phyloP scores from a whole-genome alignment of 2,113 vertebrate species.

The Pogonocichla stellata region DNA sequence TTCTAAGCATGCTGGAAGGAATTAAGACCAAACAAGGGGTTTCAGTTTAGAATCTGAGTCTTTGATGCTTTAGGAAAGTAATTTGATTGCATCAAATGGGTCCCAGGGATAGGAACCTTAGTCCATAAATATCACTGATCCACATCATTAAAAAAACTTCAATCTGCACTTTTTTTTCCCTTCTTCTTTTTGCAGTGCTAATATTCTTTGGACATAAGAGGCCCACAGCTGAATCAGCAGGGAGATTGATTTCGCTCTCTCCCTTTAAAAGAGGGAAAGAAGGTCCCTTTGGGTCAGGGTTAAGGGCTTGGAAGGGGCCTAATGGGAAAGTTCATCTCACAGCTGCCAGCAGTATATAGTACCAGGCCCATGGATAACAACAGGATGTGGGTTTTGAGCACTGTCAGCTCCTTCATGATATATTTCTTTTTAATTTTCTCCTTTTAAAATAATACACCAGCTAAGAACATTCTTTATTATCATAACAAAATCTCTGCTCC shows the following conservation, averaged over 20 bases:
- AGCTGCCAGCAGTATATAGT: constrained; percentile 48
- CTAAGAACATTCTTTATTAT: constrained; percentile 67
- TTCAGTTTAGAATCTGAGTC: constrained; percentile 35
- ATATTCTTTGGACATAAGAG: constrained; percentile 53
- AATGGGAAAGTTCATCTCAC: constrained; percentile 59
- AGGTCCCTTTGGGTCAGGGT: constrained; percentile 53
- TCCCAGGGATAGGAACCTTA: constrained; percentile 43
- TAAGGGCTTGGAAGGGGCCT: constrained; percentile 54
- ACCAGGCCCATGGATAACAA: constrained; percentile 66
- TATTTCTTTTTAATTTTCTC: constrained; percentile 71
- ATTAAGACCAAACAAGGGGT: constrained; percentile 41
- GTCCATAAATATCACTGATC: constrained; percentile 29
- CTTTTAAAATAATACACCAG: constrained; percentile 69
- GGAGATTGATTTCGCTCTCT: constrained; percentile 38
- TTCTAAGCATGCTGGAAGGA: constrained; percentile 51
- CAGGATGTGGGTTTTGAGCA: constrained; percentile 78
- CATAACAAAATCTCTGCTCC: constrained; percentile 67
- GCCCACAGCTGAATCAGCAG: constrained; percentile 29
- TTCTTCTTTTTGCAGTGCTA: constrained; percentile 47
- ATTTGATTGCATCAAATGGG: constrained; percentile 53
- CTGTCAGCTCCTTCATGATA: constrained; percentile 68
- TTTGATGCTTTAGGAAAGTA: constrained; percentile 39
- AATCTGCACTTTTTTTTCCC: neutral
- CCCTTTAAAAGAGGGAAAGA: constrained; percentile 58
- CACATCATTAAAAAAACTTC: constrained; percentile 37